phyloP scores from a whole-genome alignment of 2,113 vertebrate species.

The Tragelaphus buxtoni region DNA sequence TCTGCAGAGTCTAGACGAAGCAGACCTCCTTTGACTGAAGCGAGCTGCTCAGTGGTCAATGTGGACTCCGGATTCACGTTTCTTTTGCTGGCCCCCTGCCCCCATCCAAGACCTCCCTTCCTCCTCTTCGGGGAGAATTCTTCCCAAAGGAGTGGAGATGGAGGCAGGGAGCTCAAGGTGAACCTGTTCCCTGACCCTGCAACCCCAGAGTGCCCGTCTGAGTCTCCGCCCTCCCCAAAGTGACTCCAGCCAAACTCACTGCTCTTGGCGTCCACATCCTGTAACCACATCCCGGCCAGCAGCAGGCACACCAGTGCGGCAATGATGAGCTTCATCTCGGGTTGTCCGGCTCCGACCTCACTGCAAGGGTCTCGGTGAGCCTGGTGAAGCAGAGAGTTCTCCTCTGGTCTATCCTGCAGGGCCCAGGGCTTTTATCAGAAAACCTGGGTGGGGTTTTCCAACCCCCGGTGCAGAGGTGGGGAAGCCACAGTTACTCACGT shows the following conservation, averaged over 20 bases:
- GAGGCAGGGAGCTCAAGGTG: background rate
- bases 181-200: background rate
- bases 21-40: background rate
- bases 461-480: slow-evolving; percentile 29
- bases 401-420: background rate
- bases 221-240: background rate
- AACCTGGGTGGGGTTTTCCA: slow-evolving; percentile 18
- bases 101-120: background rate
- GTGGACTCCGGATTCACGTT: background rate
- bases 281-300: background rate
- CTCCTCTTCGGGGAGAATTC: background rate
- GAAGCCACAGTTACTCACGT: background rate
- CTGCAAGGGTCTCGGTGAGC: background rate
- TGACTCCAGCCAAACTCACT: slow-evolving; percentile 27
- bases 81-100: background rate
- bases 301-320: background rate
- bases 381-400: background rate
- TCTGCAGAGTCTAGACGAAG: background rate
- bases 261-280: background rate
- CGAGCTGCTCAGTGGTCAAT: background rate
- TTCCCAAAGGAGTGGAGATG: background rate
- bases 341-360: background rate
- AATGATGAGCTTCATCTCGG: background rate
- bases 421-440: slow-evolving; percentile 27
- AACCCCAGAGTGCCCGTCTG: background rate